Base-by-base conservation (phyloP, 2,888 invertebrate genomes). In the Scaptomyza cyrtandrae region DNA sequence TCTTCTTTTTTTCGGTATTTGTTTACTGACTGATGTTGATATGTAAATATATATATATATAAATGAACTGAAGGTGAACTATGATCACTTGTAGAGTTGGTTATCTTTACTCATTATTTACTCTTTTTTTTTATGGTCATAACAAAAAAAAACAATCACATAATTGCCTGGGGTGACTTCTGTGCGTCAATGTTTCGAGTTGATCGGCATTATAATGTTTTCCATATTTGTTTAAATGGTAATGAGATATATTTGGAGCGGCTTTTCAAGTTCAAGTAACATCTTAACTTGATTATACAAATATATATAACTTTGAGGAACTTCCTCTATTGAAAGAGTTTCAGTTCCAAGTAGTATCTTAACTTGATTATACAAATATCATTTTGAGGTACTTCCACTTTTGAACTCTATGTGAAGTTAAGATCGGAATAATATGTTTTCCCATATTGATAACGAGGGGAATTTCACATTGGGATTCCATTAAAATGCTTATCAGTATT, bases 21-120 rank as follows among this genome's bases (percentile, higher is more conserved):
- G 55, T 58, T 52, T 58, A 35, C 66, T 58, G 52, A 72, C 73
- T 69, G 76, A 58, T 64, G n/a, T 37, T 37, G 37, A 37, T n/a
- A 37, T 6, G 63, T 27, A 27, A 2, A 27, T 27, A 27, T 19
- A 1, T 19, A 19, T 19, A 6, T 27, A 43, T 72, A 46, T 27
- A 46, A 44, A 37, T 54, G 72, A 41, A 43, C 29, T 50, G 66
- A 45, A 57, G 57, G 44, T 44, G 27, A 50, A 58, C 52, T 44
- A 11, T 24, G 35, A 19, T 62, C 29, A 11, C 19, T 48, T 33
- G 19, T 19, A 7, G 24, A 43, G 14, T 16, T 43, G 46, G 24
- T n/a, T n/a, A 56, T 44, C 16, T 65, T 49, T 19, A 45, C 27
- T 46, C 54, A 64, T 19, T 19, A 14, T 19, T 49, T 13, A 41